Evolutionary conservation across 2,797 vertebrate genomes (phyloP).

Genomic region (Graptemys geographica): DNA sequence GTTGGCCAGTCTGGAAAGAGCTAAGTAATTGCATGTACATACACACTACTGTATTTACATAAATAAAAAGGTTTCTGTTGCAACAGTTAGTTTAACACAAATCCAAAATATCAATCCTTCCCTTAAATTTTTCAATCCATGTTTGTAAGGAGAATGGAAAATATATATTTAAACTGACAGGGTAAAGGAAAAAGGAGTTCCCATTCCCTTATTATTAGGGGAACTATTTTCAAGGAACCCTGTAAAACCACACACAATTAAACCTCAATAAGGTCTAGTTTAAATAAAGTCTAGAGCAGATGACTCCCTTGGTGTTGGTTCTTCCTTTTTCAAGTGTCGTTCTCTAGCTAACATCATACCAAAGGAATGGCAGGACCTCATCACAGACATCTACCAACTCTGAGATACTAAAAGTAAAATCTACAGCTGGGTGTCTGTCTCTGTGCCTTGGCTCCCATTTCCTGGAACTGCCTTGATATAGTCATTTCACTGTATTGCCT

Average conservation of each 20-base stretch:
- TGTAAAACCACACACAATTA: not conserved
- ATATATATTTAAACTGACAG: not conserved
- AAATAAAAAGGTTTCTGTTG: not conserved
- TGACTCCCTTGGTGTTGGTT: not conserved
- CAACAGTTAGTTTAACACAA: too few species aligned
- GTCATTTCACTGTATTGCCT: not conserved
- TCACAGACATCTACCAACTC: not conserved
- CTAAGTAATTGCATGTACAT: conserved; percentile 23
- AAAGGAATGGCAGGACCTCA: not conserved
- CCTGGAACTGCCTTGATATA: not conserved
- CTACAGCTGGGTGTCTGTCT: not conserved
- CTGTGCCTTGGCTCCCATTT: not conserved
- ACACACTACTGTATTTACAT: not conserved
- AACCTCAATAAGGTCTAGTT: not conserved
- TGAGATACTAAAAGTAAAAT: not conserved
- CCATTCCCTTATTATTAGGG: not conserved
- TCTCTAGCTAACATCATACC: not conserved
- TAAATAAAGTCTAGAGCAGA: not conserved
- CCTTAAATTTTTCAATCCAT: not conserved
- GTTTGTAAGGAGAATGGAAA: not conserved
- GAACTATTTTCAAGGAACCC: not conserved
- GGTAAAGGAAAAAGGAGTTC: not conserved
- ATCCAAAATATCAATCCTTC: not conserved
- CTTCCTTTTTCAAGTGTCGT: not conserved
- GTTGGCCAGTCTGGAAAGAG: not conserved